Evolutionary conservation across 92 coral and sea anemone species (phyloP).

Genomic region (Galaxea fascicularis): DNA sequence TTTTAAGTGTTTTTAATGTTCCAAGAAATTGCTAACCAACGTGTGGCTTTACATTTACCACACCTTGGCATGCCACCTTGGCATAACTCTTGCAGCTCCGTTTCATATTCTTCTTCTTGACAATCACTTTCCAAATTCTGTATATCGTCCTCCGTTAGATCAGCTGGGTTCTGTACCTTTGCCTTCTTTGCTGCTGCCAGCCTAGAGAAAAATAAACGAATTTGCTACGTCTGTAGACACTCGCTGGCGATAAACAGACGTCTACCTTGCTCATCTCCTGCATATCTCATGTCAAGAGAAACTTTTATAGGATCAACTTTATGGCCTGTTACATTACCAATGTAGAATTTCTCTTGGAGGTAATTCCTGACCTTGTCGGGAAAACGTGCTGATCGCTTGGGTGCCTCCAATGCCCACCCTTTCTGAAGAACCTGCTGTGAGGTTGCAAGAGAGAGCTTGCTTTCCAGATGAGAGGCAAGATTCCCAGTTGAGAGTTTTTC

Average conservation of each 20-base stretch:
- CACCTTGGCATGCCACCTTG: too few relatives aligned
- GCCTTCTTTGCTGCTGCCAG: constrained; percentile 14
- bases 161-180: constrained; percentile 22
- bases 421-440: constrained; percentile 16
- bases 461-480: constrained; percentile 25
- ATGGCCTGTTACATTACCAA: too few relatives aligned
- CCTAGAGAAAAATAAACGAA: constrained; percentile 41
- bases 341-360: constrained; percentile 51
- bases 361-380: constrained; percentile 51
- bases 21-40: too few relatives aligned
- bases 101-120: constrained; percentile 55
- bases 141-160: constrained; percentile 37
- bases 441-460: constrained; percentile 11
- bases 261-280: constrained; percentile 49
- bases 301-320: constrained; percentile 50
- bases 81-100: too few relatives aligned
- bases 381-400: constrained; percentile 39
- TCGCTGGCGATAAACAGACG: constrained; percentile 18
- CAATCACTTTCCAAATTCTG: constrained; percentile 30
- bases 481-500: constrained; percentile 27
- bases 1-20: constrained; percentile 21
- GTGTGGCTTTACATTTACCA: too few relatives aligned
- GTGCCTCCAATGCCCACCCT: constrained; percentile 20
- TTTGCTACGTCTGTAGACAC: constrained; percentile 42
- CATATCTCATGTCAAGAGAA: constrained; percentile 45